Conservation (phyloP, 2,888 invertebrate genomes). For the Leptothorax acervorum region DNA sequence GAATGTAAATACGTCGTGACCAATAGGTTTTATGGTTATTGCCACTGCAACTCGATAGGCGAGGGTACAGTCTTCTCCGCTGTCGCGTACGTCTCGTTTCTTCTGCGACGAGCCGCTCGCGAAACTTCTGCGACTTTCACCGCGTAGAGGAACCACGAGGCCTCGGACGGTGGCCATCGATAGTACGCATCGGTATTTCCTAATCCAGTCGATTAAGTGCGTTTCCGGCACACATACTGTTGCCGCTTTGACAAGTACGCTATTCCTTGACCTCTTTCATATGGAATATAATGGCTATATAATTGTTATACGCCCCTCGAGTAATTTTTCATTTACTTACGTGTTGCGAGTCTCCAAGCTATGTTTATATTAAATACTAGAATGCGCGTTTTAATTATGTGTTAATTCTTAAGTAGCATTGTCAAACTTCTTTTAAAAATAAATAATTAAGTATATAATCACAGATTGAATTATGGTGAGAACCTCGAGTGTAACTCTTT, state of each 20-base stretch:
- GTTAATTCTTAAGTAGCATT: neutral
- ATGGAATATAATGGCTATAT: neutral
- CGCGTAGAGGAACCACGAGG: slow-evolving; percentile 46
- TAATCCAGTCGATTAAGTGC: slow-evolving; percentile 28
- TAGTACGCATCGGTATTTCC: slow-evolving; percentile 20
- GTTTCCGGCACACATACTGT: neutral
- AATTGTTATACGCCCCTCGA: neutral
- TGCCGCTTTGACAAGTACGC: neutral
- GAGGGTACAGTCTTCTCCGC: slow-evolving; percentile 61
- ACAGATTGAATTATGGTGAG: neutral
- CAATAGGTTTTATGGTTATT: slow-evolving; percentile 80
- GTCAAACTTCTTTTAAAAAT: neutral
- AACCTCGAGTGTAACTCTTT: neutral
- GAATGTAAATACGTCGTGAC: slow-evolving; percentile 79
- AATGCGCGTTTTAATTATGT: neutral
- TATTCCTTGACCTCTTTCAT: neutral
- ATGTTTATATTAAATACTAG: neutral
- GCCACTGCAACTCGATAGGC: slow-evolving; percentile 69
- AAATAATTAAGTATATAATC: neutral
- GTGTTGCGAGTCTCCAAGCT: neutral
- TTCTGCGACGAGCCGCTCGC: slow-evolving; percentile 44
- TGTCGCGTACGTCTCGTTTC: neutral
- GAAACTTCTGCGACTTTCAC: slow-evolving; percentile 72
- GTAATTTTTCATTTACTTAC: neutral
- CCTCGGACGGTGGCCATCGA: slow-evolving; percentile 43